Conservation (phyloP, 2,888 invertebrate species). For the Cyaniris semiargus region DNA sequence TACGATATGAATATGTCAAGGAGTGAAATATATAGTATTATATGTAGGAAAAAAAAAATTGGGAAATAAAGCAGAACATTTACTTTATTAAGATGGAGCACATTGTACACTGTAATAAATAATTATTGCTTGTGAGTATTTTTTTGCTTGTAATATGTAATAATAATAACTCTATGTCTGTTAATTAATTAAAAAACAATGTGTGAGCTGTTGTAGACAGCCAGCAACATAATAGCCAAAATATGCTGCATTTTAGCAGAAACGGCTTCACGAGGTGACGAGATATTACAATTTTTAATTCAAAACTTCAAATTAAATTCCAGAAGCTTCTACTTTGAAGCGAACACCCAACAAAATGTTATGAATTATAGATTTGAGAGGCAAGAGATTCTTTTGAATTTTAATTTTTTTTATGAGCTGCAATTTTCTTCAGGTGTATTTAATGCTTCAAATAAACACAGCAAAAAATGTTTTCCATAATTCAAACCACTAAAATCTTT, state of each 20-base stretch:
- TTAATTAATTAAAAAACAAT: neutral
- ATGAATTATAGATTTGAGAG: constrained; percentile 13
- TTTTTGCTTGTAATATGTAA: too few relatives aligned
- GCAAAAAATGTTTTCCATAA: neutral
- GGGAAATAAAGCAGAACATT: neutral
- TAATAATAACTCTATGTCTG: neutral
- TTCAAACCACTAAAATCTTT: neutral
- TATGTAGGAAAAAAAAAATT: too few relatives aligned
- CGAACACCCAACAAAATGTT: constrained; percentile 8
- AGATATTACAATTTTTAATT: constrained; percentile 13
- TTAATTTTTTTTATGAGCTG: neutral
- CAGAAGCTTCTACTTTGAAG: constrained; percentile 16
- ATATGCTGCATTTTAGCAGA: neutral
- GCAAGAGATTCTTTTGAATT: neutral
- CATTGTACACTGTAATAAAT: neutral
- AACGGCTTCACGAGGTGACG: neutral
- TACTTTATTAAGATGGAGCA: neutral
- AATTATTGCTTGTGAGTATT: too few relatives aligned
- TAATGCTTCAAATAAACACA: neutral
- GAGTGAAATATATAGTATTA: neutral
- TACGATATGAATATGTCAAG: constrained; percentile 34
- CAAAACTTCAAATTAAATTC: constrained; percentile 18
- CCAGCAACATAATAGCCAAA: neutral
- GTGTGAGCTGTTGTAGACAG: neutral
- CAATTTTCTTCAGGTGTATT: neutral